Conservation (phyloP, 1,140 invertebrate species). For the Neoseiulus cucumeris region DNA sequence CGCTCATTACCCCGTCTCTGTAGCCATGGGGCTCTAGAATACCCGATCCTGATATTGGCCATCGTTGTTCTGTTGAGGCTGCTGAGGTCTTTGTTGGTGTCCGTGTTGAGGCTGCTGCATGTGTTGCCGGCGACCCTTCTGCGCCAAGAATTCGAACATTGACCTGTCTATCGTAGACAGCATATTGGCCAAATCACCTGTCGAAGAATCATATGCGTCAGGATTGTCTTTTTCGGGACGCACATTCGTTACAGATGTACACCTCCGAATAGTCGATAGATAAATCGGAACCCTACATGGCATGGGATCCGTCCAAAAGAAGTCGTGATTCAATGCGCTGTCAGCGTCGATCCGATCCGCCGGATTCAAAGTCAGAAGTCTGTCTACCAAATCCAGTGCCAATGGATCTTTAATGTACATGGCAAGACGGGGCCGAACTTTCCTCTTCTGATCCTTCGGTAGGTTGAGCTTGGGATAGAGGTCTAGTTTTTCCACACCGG, state of each 20-base stretch:
- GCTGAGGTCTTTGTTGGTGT: slow-evolving; percentile 21
- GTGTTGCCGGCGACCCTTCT: slow-evolving; percentile 39
- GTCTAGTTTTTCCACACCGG: slow-evolving; percentile 76
- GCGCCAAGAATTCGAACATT: slow-evolving; percentile 88
- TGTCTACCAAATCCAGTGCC: slow-evolving; percentile 82
- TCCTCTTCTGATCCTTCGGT: slow-evolving; percentile 70
- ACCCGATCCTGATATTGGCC: slow-evolving; percentile 54
- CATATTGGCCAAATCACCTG: slow-evolving; percentile 62
- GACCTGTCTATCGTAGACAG: slow-evolving; percentile 75
- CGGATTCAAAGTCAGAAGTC: slow-evolving; percentile 74
- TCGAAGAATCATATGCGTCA: slow-evolving; percentile 19
- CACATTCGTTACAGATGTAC: neutral
- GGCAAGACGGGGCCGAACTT: slow-evolving; percentile 68
- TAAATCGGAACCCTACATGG: slow-evolving; percentile 36
- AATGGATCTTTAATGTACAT: slow-evolving; percentile 70
- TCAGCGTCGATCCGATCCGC: slow-evolving; percentile 74
- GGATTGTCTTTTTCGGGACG: neutral
- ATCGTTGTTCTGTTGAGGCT: slow-evolving; percentile 31
- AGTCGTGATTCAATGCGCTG: slow-evolving; percentile 84
- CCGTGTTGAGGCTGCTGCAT: slow-evolving; percentile 44
- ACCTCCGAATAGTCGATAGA: neutral
- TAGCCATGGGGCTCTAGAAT: slow-evolving; percentile 35
- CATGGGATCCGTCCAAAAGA: slow-evolving; percentile 94
- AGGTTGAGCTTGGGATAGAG: slow-evolving; percentile 77
- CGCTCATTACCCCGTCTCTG: no score